Evolutionary conservation across 2,113 vertebrate genomes (phyloP), one percentile per base, ranked within the genome.

Genomic region (Tretioscincus oriximinensis): DNA sequence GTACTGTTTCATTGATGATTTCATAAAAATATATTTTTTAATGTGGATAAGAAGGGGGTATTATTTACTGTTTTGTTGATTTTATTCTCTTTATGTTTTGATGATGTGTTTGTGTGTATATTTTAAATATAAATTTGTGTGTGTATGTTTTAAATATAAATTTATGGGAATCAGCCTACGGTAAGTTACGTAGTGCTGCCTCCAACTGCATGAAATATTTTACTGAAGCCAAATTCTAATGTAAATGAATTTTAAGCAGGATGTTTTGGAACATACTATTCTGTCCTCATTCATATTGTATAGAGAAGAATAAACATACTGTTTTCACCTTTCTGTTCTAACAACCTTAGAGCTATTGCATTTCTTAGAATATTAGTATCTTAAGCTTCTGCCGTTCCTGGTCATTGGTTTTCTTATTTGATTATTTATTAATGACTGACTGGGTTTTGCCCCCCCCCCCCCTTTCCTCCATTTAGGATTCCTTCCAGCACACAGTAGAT

Each of bases 401-500:
- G 22, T 28, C 54, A 10, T 66, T 47, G 9, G 12, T n/a, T 35
- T 47, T 6, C 1, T 1, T 7, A 0, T 26, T 81, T 72, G 80
- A 16, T 1, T 47, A 0, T 77, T 71, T 76, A 74, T 83, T 85
- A 87, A 67, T 20, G 60, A 87, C 0, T 31, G 1, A 86, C 71
- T 5, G 35, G 35, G 35, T 41, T 41, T 41, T 41, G 14, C 11
- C 8, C 47, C 49, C 75, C 73, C 68, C 47, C 49, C 75, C 73
- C 68, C 81, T 86, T 41, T 21, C 49, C 84, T 69, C 64, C 85
- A 85, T 60, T 71, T 80, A 99, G 98, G 97, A 80, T 83, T 95
- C 85, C 87, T 97, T 90, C 91, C 96, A 51, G 71, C 95, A 41
- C 95, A 95, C 81, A 94, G 94, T 78, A 94, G 94, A 83, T 90